Base-by-base conservation (phyloP, 2,888 invertebrate species). In the Microplitis manilae region DNA sequence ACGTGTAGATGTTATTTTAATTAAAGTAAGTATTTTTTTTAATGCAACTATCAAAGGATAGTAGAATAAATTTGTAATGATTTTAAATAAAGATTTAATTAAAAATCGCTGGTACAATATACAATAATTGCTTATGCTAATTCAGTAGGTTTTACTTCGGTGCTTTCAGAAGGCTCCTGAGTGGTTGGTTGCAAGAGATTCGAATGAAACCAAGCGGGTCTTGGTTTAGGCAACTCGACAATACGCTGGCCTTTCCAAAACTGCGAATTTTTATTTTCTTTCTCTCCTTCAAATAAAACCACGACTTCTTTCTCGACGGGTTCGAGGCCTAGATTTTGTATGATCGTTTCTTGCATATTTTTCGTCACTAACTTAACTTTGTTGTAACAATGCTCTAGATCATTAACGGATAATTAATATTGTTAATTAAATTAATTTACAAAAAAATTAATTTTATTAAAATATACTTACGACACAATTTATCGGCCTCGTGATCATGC, bases 141-240 rank as follows among this genome's bases (percentile, higher is more conserved):
- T 84, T 95, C 93, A 67, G 93, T 93, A 59, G 95, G 95, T 88
- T 95, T 95, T 0, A 95, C 93, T 89, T 95, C 94, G 81, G 92
- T 94, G n/a, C 93, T 93, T 59, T 92, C 91, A 0, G 95, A 93
- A 62, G 94, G 92, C 81, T 94, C 92, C 83, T 95, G 94, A 17
- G 96, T 95, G 0, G 95, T 93, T 87, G 94, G 94, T 86, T 97
- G 94, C 20, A 97, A 90, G 71, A 98, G 91, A 90, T 97, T 96
- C 85, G 94, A 94, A 82, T 95, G 94, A 87, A 97, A 98, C 97
- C 97, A 98, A 62, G 93, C 90, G 5, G 98, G 98, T 80, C 97
- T 92, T 76, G 94, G 93, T 88, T 96, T 97, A 68, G 95, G 92
- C 92, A 97, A 93, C 91, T 98, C 97, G 15, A 98, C 93, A 80